Conservation (phyloP, 2,888 invertebrate genomes). For the Diogma glabrata region DNA sequence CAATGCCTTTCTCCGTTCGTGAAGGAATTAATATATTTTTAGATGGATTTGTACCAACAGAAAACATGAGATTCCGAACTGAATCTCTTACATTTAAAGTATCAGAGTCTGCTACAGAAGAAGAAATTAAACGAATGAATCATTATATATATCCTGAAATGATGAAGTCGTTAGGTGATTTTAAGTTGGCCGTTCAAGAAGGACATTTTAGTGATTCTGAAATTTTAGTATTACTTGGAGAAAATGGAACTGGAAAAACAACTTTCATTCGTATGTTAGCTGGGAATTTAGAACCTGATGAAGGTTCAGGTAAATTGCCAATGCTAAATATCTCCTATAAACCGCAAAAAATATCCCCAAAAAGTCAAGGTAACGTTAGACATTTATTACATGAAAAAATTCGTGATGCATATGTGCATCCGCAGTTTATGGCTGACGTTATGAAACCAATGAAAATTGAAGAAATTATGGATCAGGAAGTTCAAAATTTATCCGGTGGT, state of each 20-base stretch:
- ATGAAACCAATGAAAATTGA: conserved; percentile 97
- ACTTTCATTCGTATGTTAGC: conserved; percentile 98
- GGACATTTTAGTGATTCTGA: conserved; percentile 99
- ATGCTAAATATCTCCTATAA: conserved; percentile 97
- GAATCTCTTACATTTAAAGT: conserved; percentile 93
- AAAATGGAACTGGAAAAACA: conserved; percentile 99
- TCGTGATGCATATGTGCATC: conserved; percentile 93
- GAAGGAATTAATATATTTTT: conserved; percentile 99
- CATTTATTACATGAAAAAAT: conserved; percentile 93
- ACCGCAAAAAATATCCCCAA: conserved; percentile 99
- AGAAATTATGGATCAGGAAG: conserved; percentile 95
- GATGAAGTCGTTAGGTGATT: conserved; percentile 65
- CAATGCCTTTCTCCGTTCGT: conserved; percentile 98
- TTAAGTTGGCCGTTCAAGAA: conserved; percentile 64
- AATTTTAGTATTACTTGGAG: conserved; percentile 91
- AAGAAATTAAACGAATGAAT: conserved; percentile 94
- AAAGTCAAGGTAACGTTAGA: conserved; percentile 85
- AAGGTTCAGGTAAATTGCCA: conserved; percentile 45
- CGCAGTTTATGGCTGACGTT: conserved; percentile 95
- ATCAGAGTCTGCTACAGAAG: conserved; percentile 93
- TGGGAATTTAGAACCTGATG: conserved; percentile 87
- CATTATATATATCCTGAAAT: conserved; percentile 93
- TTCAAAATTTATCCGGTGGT: conserved; percentile 97
- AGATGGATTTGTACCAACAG: conserved; percentile 98
- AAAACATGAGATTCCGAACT: conserved; percentile 96